Evolutionary conservation across 64 coral and sea anemone genomes (phyloP), one percentile per base, ranked within the genome.

Genomic region (Hydrozoanthus tunicans): DNA sequence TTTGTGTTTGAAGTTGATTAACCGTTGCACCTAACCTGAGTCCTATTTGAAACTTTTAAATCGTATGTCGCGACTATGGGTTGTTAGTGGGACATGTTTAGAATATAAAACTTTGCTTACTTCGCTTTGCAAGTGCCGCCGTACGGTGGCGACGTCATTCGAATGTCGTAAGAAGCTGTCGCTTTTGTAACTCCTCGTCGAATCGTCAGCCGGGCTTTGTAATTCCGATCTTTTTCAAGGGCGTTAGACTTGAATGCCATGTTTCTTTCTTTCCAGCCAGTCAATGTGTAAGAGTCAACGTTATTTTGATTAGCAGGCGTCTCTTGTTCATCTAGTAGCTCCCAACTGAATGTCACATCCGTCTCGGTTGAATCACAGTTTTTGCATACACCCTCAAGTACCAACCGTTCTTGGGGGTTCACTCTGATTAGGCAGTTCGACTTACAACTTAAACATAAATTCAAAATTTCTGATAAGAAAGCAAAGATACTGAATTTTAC

Each of bases 371-470:
- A 15, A 3, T 88, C 7, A 59, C 84, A 88, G 69, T 88, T 88
- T 9, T 53, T 3, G 17, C 84, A 88, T 20, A 23, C 51, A 6
- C 84, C 84, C 70, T 73, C 84, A 23, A 88, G 84, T 59, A 88
- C 70, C 84, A 88, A 15, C 26, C 84, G 84, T 58, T 88, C 84
- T 73, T 75, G 84, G 8, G 84, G 84, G 15, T 88, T 88, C 56
- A 88, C 84, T 57, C 23, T 73, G 12, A 51, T 6, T 88, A 74
- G 43, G 56, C 84, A 88, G 56, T 88, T 88, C 0, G 69, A 15
- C 7, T 27, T 88, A 27, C 84, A 88, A 4, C 84, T 88, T 72
- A 32, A 53, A 43, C 73, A 59, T 24, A 26, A 59, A 43, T 43
- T 43, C 32, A 43, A 43, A 43, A 43, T 43, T 43, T 1, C 32